phyloP scores from a whole-genome alignment of 1,140 invertebrate species.

The Danaus melanippus region DNA sequence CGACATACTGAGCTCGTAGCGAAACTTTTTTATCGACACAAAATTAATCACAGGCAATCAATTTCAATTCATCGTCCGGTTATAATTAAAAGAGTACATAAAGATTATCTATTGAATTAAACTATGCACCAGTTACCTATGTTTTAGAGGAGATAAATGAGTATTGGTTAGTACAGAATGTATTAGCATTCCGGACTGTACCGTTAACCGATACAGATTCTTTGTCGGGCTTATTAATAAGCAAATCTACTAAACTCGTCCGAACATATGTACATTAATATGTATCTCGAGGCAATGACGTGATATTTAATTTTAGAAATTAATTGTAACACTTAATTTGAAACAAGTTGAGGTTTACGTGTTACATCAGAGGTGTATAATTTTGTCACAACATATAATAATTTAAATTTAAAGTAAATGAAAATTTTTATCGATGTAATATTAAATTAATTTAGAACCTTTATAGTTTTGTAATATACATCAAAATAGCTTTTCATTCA shows the following conservation, averaged over 20 bases:
- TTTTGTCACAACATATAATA: too few species aligned
- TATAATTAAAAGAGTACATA: conserved; percentile 48
- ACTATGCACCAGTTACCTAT: conserved; percentile 52
- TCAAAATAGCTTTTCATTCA: too few species aligned
- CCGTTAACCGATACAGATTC: conserved; percentile 65
- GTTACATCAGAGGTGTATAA: too few species aligned
- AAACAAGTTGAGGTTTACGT: too few species aligned
- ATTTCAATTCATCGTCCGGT: conserved; percentile 36
- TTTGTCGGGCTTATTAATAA: conserved; percentile 66
- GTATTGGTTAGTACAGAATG: conserved; percentile 50
- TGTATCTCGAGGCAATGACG: conserved; percentile 29
- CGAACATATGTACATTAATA: conserved; percentile 33
- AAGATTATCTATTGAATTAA: conserved; percentile 51
- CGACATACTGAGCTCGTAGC: conserved; percentile 3
- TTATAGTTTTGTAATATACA: too few species aligned
- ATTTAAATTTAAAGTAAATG: too few species aligned
- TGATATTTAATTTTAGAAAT: conserved; percentile 24
- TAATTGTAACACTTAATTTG: conserved; percentile 12
- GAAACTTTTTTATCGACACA: conserved; percentile 17
- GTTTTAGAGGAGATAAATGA: conserved; percentile 53
- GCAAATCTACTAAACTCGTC: conserved; percentile 51
- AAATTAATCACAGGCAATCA: conserved; percentile 38
- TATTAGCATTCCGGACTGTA: conserved; percentile 63
- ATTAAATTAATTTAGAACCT: too few species aligned
- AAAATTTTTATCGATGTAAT: too few species aligned